A percentile compares a stretch with the other conserved stretches of the same genome.
phyloP scores from a whole-genome alignment of 1,140 invertebrate genomes.

The Aporrectodea caliginosa region DNA sequence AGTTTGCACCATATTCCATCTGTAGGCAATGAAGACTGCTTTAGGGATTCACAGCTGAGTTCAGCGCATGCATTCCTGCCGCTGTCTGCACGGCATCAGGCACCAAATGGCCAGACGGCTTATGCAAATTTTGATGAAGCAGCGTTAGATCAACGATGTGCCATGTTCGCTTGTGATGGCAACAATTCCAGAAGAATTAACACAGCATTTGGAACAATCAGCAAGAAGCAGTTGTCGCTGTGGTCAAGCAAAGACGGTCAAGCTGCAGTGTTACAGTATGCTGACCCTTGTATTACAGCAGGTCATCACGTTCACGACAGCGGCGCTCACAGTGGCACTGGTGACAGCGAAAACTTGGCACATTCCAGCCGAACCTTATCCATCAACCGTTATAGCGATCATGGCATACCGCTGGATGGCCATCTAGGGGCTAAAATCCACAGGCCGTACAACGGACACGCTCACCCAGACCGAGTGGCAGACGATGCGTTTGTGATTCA shows the following conservation, averaged over 20 bases:
- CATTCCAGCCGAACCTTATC: background rate
- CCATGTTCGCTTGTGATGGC: background rate
- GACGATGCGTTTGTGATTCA: background rate
- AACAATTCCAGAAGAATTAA: background rate
- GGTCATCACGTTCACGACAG: background rate
- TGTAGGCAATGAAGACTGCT: background rate
- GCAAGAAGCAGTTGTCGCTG: background rate
- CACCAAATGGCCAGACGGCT: background rate
- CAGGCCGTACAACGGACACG: background rate
- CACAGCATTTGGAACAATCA: background rate
- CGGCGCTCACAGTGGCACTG: background rate
- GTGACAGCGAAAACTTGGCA: background rate
- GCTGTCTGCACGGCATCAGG: background rate
- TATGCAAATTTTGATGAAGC: background rate
- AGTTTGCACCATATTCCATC: background rate
- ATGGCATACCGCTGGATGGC: background rate
- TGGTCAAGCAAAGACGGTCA: background rate
- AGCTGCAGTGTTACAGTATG: background rate
- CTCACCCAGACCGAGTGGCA: background rate
- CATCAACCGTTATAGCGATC: background rate
- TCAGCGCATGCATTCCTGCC: background rate
- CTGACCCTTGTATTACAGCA: background rate
- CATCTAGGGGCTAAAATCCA: background rate
- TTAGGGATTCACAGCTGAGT: no score
- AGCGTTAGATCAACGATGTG: background rate